Conservation (phyloP, 2,888 invertebrate genomes). For the Zele albiditarsus region DNA sequence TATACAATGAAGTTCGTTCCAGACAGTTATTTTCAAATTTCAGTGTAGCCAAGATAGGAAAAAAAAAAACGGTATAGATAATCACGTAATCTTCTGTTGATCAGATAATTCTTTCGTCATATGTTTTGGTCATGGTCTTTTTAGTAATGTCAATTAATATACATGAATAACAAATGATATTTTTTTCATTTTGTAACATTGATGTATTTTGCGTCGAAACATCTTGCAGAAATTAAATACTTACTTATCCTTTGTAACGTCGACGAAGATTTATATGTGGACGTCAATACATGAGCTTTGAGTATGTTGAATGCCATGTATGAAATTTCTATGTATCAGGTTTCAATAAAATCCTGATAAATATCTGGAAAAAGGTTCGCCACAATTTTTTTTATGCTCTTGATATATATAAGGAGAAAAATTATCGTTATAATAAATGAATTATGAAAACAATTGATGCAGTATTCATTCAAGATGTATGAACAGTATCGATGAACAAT, state of each 20-base stretch:
- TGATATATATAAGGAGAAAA: no score
- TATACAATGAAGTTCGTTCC: neutral
- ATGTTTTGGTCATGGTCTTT: neutral
- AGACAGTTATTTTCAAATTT: constrained; percentile 7
- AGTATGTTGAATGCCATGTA: neutral
- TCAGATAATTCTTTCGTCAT: neutral
- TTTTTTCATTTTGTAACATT: no score
- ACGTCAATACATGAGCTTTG: neutral
- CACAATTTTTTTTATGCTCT: no score
- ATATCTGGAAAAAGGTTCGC: no score
- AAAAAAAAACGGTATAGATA: neutral
- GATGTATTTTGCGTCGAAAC: neutral
- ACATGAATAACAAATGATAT: neutral
- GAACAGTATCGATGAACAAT: neutral
- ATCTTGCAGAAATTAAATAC: neutral
- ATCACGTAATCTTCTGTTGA: neutral
- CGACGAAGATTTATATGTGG: neutral
- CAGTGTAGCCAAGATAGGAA: constrained; percentile 38
- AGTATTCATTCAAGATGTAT: neutral
- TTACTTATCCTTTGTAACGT: neutral
- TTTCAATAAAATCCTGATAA: no score
- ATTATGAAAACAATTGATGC: neutral
- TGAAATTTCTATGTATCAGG: neutral
- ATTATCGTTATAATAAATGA: neutral
- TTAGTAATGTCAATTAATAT: neutral